A percentile compares a stretch with the other conserved stretches of the same genome.
Conservation (phyloP, 2,797 vertebrate species). For the Petrocephalus sullivani region DNA sequence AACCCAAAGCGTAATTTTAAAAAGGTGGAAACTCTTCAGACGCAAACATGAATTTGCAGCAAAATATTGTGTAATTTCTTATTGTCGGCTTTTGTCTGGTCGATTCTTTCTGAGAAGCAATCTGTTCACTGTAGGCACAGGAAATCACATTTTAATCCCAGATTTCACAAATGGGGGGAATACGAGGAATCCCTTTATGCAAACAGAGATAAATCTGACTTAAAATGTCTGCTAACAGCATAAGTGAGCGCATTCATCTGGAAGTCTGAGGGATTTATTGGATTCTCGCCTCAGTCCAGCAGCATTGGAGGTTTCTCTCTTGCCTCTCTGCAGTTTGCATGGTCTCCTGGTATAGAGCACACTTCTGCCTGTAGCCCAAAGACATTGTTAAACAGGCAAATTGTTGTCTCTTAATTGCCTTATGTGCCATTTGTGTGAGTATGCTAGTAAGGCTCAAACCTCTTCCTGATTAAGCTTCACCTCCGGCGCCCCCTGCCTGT, state of each 20-base stretch:
- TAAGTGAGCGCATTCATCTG: neutral
- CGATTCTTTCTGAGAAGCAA: neutral
- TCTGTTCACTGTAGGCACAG: neutral
- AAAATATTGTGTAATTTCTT: neutral
- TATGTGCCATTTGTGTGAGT: neutral
- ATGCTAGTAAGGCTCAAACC: neutral
- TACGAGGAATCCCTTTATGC: neutral
- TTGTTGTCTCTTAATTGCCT: neutral
- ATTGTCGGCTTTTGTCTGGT: neutral
- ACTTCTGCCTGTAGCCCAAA: neutral
- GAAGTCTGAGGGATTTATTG: neutral
- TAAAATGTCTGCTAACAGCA: neutral
- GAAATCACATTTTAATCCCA: neutral
- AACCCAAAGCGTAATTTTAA: neutral
- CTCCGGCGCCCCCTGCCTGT: neutral
- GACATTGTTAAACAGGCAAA: neutral
- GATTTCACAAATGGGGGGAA: neutral
- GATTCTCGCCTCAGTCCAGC: neutral
- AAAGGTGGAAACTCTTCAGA: neutral
- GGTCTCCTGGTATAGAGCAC: neutral
- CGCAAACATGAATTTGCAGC: neutral
- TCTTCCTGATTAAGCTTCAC: neutral
- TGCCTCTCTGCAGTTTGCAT: neutral
- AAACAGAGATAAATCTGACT: neutral
- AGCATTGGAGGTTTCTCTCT: neutral